These are phyloP conservation scores for Parus major DNA, from an alignment of 2,113 vertebrate species.

Conservation along the genomic window DNA sequence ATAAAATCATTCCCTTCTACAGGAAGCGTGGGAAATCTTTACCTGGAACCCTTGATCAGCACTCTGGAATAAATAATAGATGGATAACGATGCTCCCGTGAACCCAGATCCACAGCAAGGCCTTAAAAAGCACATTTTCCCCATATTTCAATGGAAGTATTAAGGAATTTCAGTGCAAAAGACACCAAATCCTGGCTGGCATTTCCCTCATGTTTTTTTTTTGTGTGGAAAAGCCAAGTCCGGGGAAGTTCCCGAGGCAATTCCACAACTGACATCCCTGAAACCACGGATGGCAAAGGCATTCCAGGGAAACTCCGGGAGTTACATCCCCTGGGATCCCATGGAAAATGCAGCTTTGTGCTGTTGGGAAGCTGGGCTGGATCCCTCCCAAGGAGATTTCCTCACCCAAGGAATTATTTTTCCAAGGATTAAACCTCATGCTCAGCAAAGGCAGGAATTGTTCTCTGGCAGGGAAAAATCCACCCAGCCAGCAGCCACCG, in stretches of 20 bases:
- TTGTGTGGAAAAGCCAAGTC: neutral
- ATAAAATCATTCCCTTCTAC: neutral
- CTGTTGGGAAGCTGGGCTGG: neutral
- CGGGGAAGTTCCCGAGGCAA: neutral
- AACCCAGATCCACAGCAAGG: neutral
- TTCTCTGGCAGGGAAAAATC: neutral
- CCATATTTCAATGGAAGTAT: neutral
- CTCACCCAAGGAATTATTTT: neutral
- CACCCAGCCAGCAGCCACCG: neutral
- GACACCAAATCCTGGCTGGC: neutral
- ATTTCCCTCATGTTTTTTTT: neutral
- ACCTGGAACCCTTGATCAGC: fast-evolving
- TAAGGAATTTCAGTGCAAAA: neutral
- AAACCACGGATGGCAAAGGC: neutral
- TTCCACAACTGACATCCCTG: neutral
- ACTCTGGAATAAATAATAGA: neutral
- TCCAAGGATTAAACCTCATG: neutral
- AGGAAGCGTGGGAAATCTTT: neutral
- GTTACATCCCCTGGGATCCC: neutral
- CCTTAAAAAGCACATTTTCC: neutral
- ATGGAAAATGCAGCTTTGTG: neutral
- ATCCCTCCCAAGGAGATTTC: neutral
- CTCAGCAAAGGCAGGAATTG: neutral
- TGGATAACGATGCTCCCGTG: neutral
- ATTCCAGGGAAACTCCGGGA: neutral